Base-by-base conservation (phyloP, 1,140 invertebrate genomes). In the Pentalonia nigronervosa region DNA sequence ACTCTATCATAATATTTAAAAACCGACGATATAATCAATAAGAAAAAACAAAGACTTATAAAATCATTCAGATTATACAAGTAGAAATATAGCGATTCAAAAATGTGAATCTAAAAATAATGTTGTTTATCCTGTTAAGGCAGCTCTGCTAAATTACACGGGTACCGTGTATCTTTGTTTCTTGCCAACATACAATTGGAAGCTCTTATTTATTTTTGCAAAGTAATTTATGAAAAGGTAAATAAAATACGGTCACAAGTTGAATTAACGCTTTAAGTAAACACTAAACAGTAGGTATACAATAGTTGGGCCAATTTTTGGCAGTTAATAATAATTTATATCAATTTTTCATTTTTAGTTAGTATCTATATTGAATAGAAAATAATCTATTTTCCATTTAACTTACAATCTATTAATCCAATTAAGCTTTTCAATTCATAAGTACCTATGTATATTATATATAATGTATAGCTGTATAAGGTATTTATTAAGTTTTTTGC, bases 81-180 rank as follows among this genome's bases (percentile, higher is more conserved):
- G 53, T n/a, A 90, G 89, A 90, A 90, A 41, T 84, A 84, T 56
- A 36, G 91, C 81, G 81, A 53, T 84, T 93, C 48, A 93, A 93
- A 93, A 84, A 86, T 93, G 91, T 93, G 91, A 36, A 93, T 93
- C 91, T 93, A 93, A 86, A 93, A 93, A 93, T 93, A 93, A 47
- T 86, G 81, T 84, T 93, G 91, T 86, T 83, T 93, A 93, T 93
- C 91, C 91, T 93, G 91, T 76, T 91, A 91, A 91, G 90, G 60
- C 76, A 20, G 48, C 90, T 7, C 60, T 83, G 90, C 47, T 91
- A 91, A 91, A 91, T 91, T 91, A 91, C 76, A 92, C 76, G 76
- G 48, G 48, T 53, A 67, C 76, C 23, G 91, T 93, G 48, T 93
- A 86, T 93, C 91, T 84, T 93, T 86, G 76, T 53, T 84, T 41